Base-by-base conservation (phyloP, 2,888 invertebrate species). In the Apodemia duryi region DNA sequence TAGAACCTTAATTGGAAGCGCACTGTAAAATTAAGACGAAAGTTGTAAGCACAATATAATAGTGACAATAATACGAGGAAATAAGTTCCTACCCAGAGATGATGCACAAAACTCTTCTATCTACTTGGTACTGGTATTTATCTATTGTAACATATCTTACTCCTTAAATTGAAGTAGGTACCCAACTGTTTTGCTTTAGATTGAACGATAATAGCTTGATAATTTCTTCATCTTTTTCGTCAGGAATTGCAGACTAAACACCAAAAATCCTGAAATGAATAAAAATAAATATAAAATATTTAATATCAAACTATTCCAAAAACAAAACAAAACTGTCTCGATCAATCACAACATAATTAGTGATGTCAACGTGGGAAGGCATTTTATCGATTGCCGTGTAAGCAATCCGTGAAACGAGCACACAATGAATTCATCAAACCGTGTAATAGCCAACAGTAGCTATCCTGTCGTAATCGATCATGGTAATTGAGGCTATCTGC, bases 381-480 rank as follows among this genome's bases (percentile, higher is more conserved):
- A 75, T 69, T 82, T 82, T 83, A 84, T 84, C 85, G 83, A 85
- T 81, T 73, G 71, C 70, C 72, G 75, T 77, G 78, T 79, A 80
- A 69, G 75, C 67, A 69, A 70, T 72, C 70, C 71, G 70, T 72
- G 72, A 71, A 64, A 67, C 68, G 69, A 70, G 75, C 71, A 69
- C 77, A 82, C 81, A 82, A 81, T 81, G 73, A 77, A 75, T 75
- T 72, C 71, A 82, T 81, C 80, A 75, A 78, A 77, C 76, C 81
- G 79, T 81, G 75, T 79, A 81, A 83, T 70, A 71, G 71, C 74
- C 69, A 51, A 73, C 77, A 75, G 82, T 80, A 80, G 83, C 77
- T 65, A 71, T 67, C 74, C 75, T 80, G 80, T 80, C 81, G 80
- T 82, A 78, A 89, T 89, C 86, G 82, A 88, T 90, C 88, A 89